Evolutionary conservation across 2,113 vertebrate species (phyloP).

Genomic region (Microtus montanus): DNA sequence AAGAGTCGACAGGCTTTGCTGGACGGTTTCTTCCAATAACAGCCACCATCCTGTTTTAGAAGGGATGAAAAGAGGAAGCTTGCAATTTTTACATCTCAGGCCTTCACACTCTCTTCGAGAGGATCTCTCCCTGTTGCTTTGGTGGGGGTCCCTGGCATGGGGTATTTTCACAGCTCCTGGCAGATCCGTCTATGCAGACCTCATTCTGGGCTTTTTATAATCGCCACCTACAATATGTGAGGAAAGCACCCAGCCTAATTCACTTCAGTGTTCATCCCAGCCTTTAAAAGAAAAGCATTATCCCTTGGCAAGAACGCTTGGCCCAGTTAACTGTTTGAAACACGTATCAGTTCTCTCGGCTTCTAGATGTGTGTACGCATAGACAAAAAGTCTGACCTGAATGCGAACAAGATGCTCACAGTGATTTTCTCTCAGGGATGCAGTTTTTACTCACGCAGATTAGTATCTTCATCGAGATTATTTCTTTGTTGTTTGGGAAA

Average conservation of each 20-base stretch:
- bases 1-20: neutral
- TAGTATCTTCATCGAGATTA: conserved; percentile 23
- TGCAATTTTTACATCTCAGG: neutral
- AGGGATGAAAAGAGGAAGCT: conserved; percentile 29
- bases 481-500: conserved; percentile 51
- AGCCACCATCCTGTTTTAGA: neutral
- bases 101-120: neutral
- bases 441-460: conserved; percentile 7
- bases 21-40: neutral
- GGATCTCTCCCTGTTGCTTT: neutral
- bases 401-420: conserved; percentile 6
- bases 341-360: neutral
- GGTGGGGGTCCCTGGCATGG: neutral
- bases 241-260: conserved; percentile 13
- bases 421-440: neutral
- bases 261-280: conserved; percentile 31
- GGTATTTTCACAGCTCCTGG: neutral
- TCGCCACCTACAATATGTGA: conserved; percentile 50
- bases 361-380: conserved; percentile 6
- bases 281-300: conserved; percentile 59
- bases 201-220: conserved; percentile 50
- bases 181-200: neutral
- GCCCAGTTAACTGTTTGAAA: conserved; percentile 59
- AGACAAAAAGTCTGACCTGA: neutral
- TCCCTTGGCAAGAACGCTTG: conserved; percentile 48